Evolutionary conservation across 2,888 invertebrate genomes (phyloP).

Genomic region (Eledone cirrhosa): DNA sequence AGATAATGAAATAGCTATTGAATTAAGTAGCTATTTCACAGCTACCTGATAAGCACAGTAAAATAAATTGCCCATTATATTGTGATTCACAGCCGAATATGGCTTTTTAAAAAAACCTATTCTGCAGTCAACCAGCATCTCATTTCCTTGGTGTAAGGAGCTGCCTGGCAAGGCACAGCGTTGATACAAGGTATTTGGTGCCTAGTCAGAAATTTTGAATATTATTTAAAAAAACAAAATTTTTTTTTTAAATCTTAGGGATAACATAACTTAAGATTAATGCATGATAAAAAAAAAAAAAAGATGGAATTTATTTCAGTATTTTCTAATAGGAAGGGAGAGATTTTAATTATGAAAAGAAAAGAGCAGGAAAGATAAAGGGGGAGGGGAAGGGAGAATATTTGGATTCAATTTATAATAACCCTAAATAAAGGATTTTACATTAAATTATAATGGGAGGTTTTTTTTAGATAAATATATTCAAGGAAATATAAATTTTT

Average conservation of each 20-base stretch:
- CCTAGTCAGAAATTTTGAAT: slow-evolving; percentile 22
- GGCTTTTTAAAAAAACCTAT: background rate
- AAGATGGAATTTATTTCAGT: background rate
- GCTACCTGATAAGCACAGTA: background rate
- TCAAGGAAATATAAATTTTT: too few species aligned
- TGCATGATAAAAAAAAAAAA: too few species aligned
- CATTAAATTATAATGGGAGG: too few species aligned
- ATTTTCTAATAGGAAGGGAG: background rate
- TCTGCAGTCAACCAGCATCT: slow-evolving; percentile 30
- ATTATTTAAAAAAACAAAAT: too few species aligned
- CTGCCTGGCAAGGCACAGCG: slow-evolving; percentile 34
- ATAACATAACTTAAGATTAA: too few species aligned
- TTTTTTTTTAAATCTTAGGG: too few species aligned
- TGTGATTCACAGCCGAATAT: slow-evolving; percentile 10
- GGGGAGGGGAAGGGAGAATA: too few species aligned
- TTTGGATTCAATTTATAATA: too few species aligned
- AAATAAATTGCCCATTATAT: background rate
- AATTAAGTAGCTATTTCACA: background rate
- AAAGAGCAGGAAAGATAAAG: background rate
- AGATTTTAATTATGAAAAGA: background rate
- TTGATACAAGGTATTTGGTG: slow-evolving; percentile 40
- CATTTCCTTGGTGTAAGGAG: slow-evolving; percentile 31
- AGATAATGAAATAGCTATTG: background rate
- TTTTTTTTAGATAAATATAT: too few species aligned
- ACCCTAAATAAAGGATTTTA: too few species aligned